Base-by-base conservation (phyloP, 1,140 invertebrate genomes). In the Megalonaias nervosa region DNA sequence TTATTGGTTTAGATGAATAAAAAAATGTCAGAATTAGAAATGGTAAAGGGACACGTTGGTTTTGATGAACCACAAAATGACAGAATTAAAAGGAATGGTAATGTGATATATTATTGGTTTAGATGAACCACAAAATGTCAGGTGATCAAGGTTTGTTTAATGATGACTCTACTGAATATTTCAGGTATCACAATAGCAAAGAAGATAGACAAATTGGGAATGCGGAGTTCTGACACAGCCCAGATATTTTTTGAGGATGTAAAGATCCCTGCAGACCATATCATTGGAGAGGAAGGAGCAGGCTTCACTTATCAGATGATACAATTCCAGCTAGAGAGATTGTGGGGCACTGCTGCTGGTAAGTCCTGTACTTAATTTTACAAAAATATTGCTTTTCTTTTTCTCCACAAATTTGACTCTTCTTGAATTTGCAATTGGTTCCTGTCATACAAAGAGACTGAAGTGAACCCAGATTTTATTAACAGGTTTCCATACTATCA, bases 301-400 rank as follows among this genome's bases (percentile, higher is more conserved):
- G 93, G 93, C 3, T 94, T 94, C 83, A 87, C 90, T 0, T 94
- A 94, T 83, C 93, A 93, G 85, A 94, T 94, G 93, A 55, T 92
- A 48, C 93, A 94, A 86, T 93, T 94, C 83, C 93, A 93, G 84
- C 92, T 93, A 74, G 93, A 94, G 83, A 85, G 93, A 73, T 70
- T 94, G 14, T 92, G 83, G 65, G 91, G 81, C 26, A 82, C 84
- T n/a, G 88, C 92, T 26, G 85, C 86, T 60, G 81, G 92, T 92
- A 84, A 79, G 67, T 77, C 2, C 59, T 23, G 17, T 74, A 0
- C 6, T 48, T 48, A 6, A 48, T 62, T 23, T 62, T 23, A 23
- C 19, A 62, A n/a, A 61, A 62, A 62, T 19, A 19, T 62, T 62
- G 6, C 19, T 62, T 62, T 62, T 19, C 17, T 6, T 19, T n/a